Evolutionary conservation across 2,113 vertebrate genomes (phyloP).

Genomic region (Pelusios castaneus): DNA sequence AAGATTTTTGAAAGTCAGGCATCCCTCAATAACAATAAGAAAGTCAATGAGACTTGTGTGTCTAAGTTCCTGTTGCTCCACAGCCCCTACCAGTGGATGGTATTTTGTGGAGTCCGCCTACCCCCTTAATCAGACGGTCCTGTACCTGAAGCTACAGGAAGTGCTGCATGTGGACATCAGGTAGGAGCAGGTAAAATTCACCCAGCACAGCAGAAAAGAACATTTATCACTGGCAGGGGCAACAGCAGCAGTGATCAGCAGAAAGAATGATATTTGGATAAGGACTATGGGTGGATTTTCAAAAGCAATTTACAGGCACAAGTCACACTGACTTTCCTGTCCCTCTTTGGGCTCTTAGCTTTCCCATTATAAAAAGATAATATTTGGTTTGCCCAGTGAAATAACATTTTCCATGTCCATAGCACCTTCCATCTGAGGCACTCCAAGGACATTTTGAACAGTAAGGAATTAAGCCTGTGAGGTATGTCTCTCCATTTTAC

Average conservation of each 20-base stretch:
- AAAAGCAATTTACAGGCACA: neutral
- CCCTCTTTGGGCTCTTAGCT: neutral
- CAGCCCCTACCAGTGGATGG: neutral
- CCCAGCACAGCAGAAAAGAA: neutral
- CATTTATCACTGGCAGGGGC: neutral
- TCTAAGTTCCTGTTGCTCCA: neutral
- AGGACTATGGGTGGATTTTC: neutral
- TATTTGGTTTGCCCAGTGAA: neutral
- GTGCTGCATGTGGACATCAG: rapidly evolving
- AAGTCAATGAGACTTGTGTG: neutral
- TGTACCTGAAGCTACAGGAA: neutral
- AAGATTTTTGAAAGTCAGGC: neutral
- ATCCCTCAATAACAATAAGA: neutral
- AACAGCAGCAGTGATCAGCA: neutral
- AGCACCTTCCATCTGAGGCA: neutral
- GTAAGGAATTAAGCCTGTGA: neutral
- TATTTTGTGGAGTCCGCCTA: neutral
- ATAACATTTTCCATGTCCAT: neutral
- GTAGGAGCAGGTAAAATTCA: neutral
- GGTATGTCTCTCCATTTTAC: neutral
- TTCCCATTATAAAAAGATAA: neutral
- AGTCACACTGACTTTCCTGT: neutral
- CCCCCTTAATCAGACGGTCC: neutral
- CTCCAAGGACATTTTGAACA: neutral
- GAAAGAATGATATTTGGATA: neutral